Evolutionary conservation across 2,888 invertebrate genomes (phyloP).

Genomic region (Heliconius erato): DNA sequence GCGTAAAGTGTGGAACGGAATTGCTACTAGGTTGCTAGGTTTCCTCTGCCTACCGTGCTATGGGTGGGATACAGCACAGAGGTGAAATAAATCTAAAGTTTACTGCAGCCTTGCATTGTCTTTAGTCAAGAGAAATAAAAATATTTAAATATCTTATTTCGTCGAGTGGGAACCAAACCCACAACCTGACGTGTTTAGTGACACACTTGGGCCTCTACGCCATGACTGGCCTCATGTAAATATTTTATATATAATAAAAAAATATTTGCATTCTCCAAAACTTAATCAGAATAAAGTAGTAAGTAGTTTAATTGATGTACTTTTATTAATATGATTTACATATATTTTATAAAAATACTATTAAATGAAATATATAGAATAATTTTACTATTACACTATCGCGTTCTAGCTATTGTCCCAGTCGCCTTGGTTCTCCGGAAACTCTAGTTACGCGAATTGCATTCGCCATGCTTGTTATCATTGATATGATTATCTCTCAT

Average conservation of each 20-base stretch:
- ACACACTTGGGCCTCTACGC: too few relatives aligned
- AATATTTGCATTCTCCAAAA: too few relatives aligned
- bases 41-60: too few relatives aligned
- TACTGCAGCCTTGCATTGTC: background rate
- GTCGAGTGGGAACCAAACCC: too few relatives aligned
- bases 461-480: constrained; percentile 66
- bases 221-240: too few relatives aligned
- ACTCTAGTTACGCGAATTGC: constrained; percentile 74
- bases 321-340: too few relatives aligned
- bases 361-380: background rate
- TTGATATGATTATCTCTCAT: constrained; percentile 40
- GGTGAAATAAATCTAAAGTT: background rate
- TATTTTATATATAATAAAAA: too few relatives aligned
- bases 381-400: background rate
- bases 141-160: background rate
- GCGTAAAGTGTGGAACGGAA: too few relatives aligned
- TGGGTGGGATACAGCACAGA: too few relatives aligned
- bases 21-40: too few relatives aligned
- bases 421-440: constrained; percentile 59
- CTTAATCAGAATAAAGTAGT: too few relatives aligned
- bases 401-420: constrained; percentile 23
- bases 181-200: too few relatives aligned
- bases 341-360: background rate
- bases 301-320: background rate
- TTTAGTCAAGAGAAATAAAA: background rate